Conservation (phyloP, 1,140 invertebrate species). For the Drosophila pseudoananassae region DNA sequence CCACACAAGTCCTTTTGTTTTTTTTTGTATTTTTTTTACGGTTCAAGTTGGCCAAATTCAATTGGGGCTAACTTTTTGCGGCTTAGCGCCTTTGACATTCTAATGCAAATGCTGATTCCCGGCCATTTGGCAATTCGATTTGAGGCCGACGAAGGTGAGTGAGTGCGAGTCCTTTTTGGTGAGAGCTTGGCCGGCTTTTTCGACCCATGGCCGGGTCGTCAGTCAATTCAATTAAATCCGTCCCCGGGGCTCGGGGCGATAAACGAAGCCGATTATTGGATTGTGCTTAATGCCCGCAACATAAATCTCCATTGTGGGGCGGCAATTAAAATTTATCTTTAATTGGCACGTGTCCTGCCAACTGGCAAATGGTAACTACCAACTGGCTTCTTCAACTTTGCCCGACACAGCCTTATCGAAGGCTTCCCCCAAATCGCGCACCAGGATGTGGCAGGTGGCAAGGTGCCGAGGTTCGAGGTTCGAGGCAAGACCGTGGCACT, state of each 20-base stretch:
- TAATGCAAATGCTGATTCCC: conserved; percentile 45
- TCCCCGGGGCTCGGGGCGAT: conserved; percentile 6
- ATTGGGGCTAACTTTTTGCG: conserved; percentile 63
- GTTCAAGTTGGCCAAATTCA: conserved; percentile 40
- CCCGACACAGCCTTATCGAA: conserved; percentile 52
- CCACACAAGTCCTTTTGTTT: not conserved
- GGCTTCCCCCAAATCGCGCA: conserved; percentile 1
- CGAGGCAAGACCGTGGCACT: conserved; percentile 53
- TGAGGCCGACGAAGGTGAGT: not conserved
- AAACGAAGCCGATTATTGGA: conserved; percentile 39
- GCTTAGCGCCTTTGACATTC: conserved; percentile 46
- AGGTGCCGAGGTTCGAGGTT: not conserved
- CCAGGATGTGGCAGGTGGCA: not conserved
- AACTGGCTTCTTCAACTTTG: conserved; percentile 61
- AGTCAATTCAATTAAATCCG: conserved; percentile 55
- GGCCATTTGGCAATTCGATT: conserved; percentile 44
- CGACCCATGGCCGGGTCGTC: not conserved
- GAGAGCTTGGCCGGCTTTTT: not conserved
- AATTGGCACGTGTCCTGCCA: conserved; percentile 62
- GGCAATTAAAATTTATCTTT: conserved; percentile 79
- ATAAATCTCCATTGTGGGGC: conserved; percentile 74
- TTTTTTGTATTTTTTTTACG: not conserved
- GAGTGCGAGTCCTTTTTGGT: not conserved
- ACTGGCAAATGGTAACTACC: conserved; percentile 2
- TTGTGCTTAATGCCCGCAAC: conserved; percentile 46